A percentile compares a stretch with the other conserved stretches of the same genome.
These are phyloP conservation scores for Hemaris fuciformis DNA, from an alignment of 2,888 invertebrate genomes.

Conservation along the genomic window DNA sequence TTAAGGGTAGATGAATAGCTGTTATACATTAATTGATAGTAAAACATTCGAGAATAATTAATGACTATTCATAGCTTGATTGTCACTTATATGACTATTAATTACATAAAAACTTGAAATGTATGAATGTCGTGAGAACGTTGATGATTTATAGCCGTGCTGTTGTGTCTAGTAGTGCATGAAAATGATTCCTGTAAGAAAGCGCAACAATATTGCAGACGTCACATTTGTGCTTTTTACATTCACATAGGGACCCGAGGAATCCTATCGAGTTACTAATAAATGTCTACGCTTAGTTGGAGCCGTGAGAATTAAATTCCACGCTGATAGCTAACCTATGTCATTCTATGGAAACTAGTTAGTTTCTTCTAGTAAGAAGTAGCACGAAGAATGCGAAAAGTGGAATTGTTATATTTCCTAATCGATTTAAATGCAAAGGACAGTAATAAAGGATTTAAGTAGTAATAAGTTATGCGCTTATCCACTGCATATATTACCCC, in stretches of 20 bases:
- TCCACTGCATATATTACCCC: too few relatives aligned
- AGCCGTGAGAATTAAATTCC: slow-evolving; percentile 34
- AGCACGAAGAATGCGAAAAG: neutral
- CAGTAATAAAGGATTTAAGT: too few relatives aligned
- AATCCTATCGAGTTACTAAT: slow-evolving; percentile 18
- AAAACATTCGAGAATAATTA: too few relatives aligned
- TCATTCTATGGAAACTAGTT: slow-evolving; percentile 21
- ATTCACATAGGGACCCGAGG: neutral
- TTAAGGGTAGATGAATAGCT: too few relatives aligned
- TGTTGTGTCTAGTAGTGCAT: neutral
- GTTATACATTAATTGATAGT: too few relatives aligned
- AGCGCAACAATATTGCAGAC: neutral
- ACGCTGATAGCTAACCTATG: slow-evolving; percentile 19
- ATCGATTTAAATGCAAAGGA: too few relatives aligned
- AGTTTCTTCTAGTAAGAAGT: neutral
- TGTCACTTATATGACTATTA: too few relatives aligned
- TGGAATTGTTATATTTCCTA: too few relatives aligned
- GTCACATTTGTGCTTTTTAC: neutral
- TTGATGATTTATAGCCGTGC: neutral
- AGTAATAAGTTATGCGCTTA: too few relatives aligned
- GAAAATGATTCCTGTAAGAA: slow-evolving; percentile 9
- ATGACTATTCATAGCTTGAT: neutral
- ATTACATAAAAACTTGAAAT: neutral
- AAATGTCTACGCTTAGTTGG: slow-evolving; percentile 20
- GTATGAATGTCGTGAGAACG: neutral